Evolutionary conservation across 2,888 invertebrate genomes (phyloP).

Genomic region (Microplitis deprimator): DNA sequence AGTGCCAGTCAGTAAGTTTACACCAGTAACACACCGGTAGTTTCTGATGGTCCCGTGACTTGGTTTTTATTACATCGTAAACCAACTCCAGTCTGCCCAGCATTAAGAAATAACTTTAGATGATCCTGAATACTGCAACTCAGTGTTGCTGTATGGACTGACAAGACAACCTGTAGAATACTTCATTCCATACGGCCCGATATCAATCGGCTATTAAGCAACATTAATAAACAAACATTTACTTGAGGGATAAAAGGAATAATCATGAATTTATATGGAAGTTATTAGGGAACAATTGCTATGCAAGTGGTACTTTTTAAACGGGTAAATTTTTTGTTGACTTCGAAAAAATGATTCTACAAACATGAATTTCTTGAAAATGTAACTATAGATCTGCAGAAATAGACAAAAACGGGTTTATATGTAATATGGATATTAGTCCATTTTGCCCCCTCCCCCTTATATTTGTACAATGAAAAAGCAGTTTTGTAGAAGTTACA

Average conservation of each 20-base stretch:
- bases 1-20: conserved; percentile 62
- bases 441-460: too few species aligned
- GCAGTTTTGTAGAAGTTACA: too few species aligned
- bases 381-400: too few species aligned
- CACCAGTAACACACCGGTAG: conserved; percentile 51
- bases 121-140: conserved; percentile 51
- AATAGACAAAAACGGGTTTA: too few species aligned
- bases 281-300: too few species aligned
- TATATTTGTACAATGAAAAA: too few species aligned
- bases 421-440: too few species aligned
- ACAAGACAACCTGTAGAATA: conserved; percentile 26
- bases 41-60: conserved; percentile 58
- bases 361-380: too few species aligned
- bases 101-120: conserved; percentile 65
- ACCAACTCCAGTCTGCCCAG: conserved; percentile 58
- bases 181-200: not conserved
- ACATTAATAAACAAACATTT: conserved; percentile 8
- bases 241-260: not conserved
- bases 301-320: too few species aligned
- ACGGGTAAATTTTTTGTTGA: too few species aligned
- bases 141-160: conserved; percentile 19
- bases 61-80: conserved; percentile 70
- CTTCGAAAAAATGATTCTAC: too few species aligned
- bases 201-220: conserved; percentile 1
- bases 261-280: not conserved